Evolutionary conservation across 2,113 vertebrate species (phyloP), one percentile per base, ranked within the genome.

Genomic region (Thermophis baileyi): DNA sequence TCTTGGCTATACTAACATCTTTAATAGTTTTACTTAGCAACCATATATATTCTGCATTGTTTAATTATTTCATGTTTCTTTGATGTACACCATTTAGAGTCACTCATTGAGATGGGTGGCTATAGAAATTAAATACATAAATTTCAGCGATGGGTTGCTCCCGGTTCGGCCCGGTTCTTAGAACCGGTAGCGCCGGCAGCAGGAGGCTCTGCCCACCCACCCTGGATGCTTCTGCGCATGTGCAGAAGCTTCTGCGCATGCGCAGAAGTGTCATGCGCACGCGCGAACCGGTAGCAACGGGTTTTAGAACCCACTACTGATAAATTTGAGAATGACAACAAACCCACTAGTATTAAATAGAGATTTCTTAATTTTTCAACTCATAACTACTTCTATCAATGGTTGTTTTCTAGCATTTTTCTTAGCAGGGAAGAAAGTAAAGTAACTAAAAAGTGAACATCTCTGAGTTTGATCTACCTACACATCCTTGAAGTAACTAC

Each of bases 311-410:
- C n/a, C n/a, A n/a, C n/a, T n/a, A n/a, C n/a, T n/a, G n/a, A n/a
- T n/a, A 69, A 69, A 69, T 69, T 69, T 69, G 35, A 40, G 69
- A 81, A 22, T 81, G 35, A n/a, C 69, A 81, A 40, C 20, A 81
- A 40, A 40, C 88, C 86, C 20, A 90, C 40, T 46, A 93, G 89
- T 50, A 40, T 35, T 94, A 9, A 91, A 49, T 85, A 94, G 85
- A 85, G 40, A 93, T 40, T 25, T 49, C 91, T 63, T 90, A 40
- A 89, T 85, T 55, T 25, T 85, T 30, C 27, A 55, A 11, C 11
- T 89, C 10, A 1, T 57, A 92, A 86, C 85, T 86, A 86, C 3
- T 86, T 8, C 9, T 27, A 87, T 87, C 12, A 47, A 4, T 87
- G 24, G 85, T 87, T 81, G 18, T 81, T 81, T 81, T 44, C 74